A percentile compares a stretch with the other conserved stretches of the same genome.
These are phyloP conservation scores for Lasioglossum oenotherae DNA, from an alignment of 2,888 invertebrate species.

Conservation along the genomic window DNA sequence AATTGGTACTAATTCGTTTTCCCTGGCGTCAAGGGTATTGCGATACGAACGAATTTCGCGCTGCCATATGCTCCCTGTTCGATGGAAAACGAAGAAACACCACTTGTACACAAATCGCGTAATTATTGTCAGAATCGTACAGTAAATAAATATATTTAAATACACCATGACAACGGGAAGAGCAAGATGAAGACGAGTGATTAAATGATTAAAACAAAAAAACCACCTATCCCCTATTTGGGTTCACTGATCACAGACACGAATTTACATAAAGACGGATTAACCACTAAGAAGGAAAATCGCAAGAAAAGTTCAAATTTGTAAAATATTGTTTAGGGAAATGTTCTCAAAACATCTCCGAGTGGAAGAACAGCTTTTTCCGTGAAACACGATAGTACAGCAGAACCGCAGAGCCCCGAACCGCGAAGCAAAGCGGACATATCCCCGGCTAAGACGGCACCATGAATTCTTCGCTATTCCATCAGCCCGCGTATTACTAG, in stretches of 20 bases:
- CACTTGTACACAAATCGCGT: not conserved
- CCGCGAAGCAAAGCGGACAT: not conserved
- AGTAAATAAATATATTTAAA: not conserved
- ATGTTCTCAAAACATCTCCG: no score
- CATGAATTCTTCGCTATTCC: constrained; percentile 33
- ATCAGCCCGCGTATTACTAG: constrained; percentile 32
- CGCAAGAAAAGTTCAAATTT: no score
- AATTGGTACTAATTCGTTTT: constrained; percentile 76
- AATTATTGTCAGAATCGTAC: no score
- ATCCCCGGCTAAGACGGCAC: not conserved
- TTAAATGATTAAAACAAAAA: no score
- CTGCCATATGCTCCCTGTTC: not conserved
- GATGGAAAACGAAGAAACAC: not conserved
- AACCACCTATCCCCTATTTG: no score
- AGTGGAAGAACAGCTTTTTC: not conserved
- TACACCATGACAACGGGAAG: no score
- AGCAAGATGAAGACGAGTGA: no score
- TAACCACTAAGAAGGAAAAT: no score
- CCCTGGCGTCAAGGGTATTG: constrained; percentile 50
- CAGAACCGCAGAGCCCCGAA: not conserved
- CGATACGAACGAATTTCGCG: not conserved
- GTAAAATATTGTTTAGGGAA: no score
- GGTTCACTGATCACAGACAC: no score
- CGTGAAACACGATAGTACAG: not conserved
- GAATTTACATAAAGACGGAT: no score